Evolutionary conservation across 2,797 vertebrate genomes (phyloP).

Genomic region (Oryzias sinensis): DNA sequence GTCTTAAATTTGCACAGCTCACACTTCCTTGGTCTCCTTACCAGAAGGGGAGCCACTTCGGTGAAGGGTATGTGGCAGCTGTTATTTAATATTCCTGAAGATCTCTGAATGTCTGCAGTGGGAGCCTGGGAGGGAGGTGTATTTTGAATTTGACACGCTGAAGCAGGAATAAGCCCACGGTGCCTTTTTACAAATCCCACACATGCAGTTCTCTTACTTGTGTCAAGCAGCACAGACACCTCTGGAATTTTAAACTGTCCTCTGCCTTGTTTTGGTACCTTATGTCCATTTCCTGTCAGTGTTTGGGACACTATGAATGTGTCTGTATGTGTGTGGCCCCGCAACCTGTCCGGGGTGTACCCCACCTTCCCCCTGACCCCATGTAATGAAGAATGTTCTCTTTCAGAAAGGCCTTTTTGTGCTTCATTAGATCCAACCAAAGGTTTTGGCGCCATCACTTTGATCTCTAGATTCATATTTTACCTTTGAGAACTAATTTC

Average conservation of each 20-base stretch:
- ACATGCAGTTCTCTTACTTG: slow-evolving; percentile 12
- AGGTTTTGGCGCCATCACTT: too few species aligned
- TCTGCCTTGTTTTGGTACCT: too few species aligned
- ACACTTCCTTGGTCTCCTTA: slow-evolving; percentile 25
- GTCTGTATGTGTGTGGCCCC: too few species aligned
- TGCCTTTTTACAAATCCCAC: slow-evolving; percentile 23
- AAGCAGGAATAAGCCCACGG: slow-evolving; percentile 42
- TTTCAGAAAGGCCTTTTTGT: too few species aligned
- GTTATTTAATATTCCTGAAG: slow-evolving; percentile 19
- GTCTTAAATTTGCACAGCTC: slow-evolving; percentile 66
- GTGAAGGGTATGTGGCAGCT: slow-evolving; percentile 8
- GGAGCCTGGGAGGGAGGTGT: slow-evolving; percentile 9
- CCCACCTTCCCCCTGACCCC: too few species aligned
- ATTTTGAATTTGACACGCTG: slow-evolving; percentile 22
- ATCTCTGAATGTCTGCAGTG: slow-evolving; percentile 10
- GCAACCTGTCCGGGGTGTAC: too few species aligned
- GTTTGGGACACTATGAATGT: too few species aligned
- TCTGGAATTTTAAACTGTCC: slow-evolving; percentile 7
- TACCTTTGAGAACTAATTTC: too few species aligned
- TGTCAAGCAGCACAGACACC: slow-evolving; percentile 13
- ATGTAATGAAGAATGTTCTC: too few species aligned
- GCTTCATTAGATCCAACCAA: too few species aligned
- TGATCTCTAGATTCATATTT: too few species aligned
- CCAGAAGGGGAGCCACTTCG: slow-evolving; percentile 4
- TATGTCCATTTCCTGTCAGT: too few species aligned